Base-by-base conservation (phyloP, 2,797 vertebrate genomes). In the Avahi laniger region DNA sequence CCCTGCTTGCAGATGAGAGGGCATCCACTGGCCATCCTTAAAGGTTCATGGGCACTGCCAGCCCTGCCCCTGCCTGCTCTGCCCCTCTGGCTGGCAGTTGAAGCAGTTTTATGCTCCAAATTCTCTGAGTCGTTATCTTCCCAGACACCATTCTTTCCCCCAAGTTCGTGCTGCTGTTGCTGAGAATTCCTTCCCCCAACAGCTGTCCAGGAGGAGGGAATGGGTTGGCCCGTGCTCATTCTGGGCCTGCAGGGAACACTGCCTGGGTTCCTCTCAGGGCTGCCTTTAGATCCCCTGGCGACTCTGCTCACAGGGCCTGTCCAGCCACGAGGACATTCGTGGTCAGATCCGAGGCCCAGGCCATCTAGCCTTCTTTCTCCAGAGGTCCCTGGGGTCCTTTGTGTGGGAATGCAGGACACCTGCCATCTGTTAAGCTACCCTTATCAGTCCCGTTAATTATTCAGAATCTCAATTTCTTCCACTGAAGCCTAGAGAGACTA, bases 1-100 rank as follows among this genome's bases (percentile, higher is more conserved):
- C 69, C 41, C 79, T 82, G 94, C 2, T 17, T 1, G 69, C 94
- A 97, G 93, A 48, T 97, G 97, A 96, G 97, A 98, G 96, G 35
- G 61, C 97, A 85, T 96, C 86, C 94, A 87, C 96, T 97, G 96
- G 90, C 0, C 33, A 69, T 93, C 91, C 89, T 97, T 96, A 93
- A 93, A 52, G 95, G 97, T 93, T 98, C 96, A 93, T 3, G 93
- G 96, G 78, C 38, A 89, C 91, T 4, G 95, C 57, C 78, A 2
- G 2, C 96, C 28, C 8, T 80, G 20, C 41, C 59, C 79, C 38
- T 67, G 52, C 75, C 52, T n/a, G 3, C 41, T 59, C 54, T 11
- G 73, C 35, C 38, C 22, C 35, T 57, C 52, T 13, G 46, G 28
- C 35, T 73, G 61, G 43, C 85, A 41, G 75, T 15, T 2, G 4